These are phyloP conservation scores for Drosophila yakuba DNA, from an alignment of 1,140 invertebrate species.

Conservation along the genomic window DNA sequence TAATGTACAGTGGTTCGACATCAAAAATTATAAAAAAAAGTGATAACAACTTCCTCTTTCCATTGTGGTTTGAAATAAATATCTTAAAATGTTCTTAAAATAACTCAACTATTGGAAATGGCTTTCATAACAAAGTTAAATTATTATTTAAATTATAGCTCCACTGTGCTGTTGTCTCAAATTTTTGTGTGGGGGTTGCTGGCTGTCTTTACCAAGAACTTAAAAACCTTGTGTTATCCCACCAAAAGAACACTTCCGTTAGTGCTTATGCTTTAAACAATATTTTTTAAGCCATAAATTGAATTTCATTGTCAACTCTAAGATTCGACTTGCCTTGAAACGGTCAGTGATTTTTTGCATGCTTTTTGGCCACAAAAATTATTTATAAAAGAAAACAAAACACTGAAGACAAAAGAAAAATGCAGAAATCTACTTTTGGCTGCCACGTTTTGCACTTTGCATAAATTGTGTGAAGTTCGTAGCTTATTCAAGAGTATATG, in stretches of 20 bases:
- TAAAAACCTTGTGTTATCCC: constrained; percentile 8
- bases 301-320: constrained; percentile 39
- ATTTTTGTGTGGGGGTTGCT: constrained; percentile 27
- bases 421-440: constrained; percentile 42
- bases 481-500: background rate
- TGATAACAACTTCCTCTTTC: no score
- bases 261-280: constrained; percentile 57
- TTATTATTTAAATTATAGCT: background rate
- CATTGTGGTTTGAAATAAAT: no score
- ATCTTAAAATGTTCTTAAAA: no score
- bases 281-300: constrained; percentile 55
- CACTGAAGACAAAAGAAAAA: constrained; percentile 41
- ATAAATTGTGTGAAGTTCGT: constrained; percentile 65
- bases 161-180: constrained; percentile 12
- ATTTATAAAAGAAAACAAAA: constrained; percentile 57
- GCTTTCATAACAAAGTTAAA: no score
- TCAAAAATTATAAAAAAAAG: no score
- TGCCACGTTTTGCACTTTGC: constrained; percentile 77
- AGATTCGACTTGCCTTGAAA: constrained; percentile 33
- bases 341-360: constrained; percentile 12
- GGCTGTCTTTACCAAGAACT: constrained; percentile 28
- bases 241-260: constrained; percentile 22
- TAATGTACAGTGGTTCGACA: constrained; percentile 20
- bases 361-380: constrained; percentile 41
- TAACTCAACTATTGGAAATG: no score